Percentiles rank a stretch among this genome's conserved stretches.
These are phyloP conservation scores for Numida meleagris DNA, from an alignment of 2,113 vertebrate species.

Conservation along the genomic window DNA sequence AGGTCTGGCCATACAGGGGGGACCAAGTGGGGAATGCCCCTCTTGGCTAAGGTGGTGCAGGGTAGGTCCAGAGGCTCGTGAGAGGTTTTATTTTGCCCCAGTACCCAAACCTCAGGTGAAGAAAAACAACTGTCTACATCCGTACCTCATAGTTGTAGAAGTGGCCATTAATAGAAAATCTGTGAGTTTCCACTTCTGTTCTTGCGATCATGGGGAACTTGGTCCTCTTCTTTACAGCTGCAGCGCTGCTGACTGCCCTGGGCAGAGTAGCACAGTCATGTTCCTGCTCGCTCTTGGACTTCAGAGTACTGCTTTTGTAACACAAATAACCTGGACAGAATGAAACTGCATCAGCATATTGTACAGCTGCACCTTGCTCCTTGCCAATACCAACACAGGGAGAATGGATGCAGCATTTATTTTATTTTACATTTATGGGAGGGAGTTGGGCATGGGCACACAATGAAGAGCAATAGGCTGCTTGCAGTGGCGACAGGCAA, in stretches of 20 bases:
- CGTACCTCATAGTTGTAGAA: slow-evolving; percentile 91
- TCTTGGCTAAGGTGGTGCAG: not conserved
- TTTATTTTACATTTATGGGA: accelerated
- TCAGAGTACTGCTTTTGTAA: slow-evolving; percentile 79
- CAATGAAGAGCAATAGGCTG: accelerated
- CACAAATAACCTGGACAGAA: slow-evolving; percentile 64
- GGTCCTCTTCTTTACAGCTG: slow-evolving; percentile 77
- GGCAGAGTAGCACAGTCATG: slow-evolving; percentile 77
- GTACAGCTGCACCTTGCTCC: not conserved
- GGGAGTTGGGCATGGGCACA: accelerated
- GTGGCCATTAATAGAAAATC: slow-evolving; percentile 94
- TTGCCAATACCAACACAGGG: not conserved
- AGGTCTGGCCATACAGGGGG: accelerated
- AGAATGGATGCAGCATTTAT: too few relatives aligned
- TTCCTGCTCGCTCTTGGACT: slow-evolving; percentile 47
- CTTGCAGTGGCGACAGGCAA: not conserved
- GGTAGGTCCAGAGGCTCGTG: not conserved
- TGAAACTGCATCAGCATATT: not conserved
- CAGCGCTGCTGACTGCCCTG: slow-evolving; percentile 77
- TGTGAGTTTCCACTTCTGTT: slow-evolving; percentile 77
- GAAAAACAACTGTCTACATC: too few relatives aligned
- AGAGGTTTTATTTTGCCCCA: not conserved
- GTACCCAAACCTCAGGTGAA: not conserved
- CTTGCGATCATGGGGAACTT: slow-evolving; percentile 60
- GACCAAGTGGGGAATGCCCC: accelerated